These are phyloP conservation scores for Pseudococcus longispinus DNA, from an alignment of 2,888 invertebrate genomes.

Conservation along the genomic window DNA sequence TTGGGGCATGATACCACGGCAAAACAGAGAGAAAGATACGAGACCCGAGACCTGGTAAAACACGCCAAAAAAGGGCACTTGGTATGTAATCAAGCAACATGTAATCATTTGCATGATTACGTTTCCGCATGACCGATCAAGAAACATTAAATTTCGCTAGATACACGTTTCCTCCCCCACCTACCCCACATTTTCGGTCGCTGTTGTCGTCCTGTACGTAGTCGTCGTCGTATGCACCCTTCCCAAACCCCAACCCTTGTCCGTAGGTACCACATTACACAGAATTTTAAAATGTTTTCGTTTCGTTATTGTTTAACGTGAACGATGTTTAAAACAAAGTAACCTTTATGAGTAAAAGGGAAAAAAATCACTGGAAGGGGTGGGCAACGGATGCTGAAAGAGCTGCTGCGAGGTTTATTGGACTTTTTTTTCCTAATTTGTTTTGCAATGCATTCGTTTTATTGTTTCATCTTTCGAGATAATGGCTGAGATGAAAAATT, in stretches of 20 bases:
- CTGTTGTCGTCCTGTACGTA: too few species aligned
- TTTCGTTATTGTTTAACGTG: not conserved
- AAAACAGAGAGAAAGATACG: not conserved
- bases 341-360: not conserved
- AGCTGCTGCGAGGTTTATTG: constrained; percentile 25
- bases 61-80: constrained; percentile 9
- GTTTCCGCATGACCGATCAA: constrained; percentile 56
- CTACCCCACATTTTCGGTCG: not conserved
- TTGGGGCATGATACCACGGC: too few species aligned
- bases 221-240: too few species aligned
- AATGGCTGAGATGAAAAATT: not conserved
- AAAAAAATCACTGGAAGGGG: not conserved
- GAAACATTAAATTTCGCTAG: constrained; percentile 47
- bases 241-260: too few species aligned
- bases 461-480: not conserved
- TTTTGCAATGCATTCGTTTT: not conserved
- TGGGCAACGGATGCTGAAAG: not conserved
- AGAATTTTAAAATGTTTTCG: constrained; percentile 31
- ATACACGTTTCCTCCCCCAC: not conserved
- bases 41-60: not conserved
- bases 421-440: not conserved
- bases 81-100: constrained; percentile 56
- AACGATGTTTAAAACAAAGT: not conserved
- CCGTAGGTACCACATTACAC: not conserved
- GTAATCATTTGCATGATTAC: constrained; percentile 57